phyloP scores from a whole-genome alignment of 2,797 vertebrate genomes.

The Mormyrus proboscirostris region DNA sequence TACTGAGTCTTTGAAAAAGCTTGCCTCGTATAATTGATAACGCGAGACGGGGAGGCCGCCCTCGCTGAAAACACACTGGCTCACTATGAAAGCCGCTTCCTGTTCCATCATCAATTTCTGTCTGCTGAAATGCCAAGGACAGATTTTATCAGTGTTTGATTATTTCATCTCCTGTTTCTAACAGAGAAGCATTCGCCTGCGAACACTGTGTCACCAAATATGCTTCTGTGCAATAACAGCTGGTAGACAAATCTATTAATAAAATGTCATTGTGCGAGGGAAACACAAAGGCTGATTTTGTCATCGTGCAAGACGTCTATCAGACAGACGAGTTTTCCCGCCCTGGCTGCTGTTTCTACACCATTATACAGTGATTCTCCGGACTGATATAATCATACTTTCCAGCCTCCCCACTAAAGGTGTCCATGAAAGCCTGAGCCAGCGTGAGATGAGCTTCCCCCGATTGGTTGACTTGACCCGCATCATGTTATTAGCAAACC shows the following conservation, averaged over 20 bases:
- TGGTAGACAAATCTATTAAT: neutral
- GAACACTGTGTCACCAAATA: constrained; percentile 6
- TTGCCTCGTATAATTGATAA: constrained; percentile 28
- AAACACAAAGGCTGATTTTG: neutral
- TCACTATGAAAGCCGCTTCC: constrained; percentile 13
- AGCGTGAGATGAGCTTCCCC: neutral
- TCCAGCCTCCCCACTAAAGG: neutral
- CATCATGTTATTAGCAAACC: neutral
- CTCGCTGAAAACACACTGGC: constrained; percentile 27
- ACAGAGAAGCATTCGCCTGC: constrained; percentile 9
- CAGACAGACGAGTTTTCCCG: neutral
- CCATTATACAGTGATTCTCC: neutral
- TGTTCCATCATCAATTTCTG: constrained; percentile 32
- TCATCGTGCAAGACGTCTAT: neutral
- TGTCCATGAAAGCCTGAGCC: neutral
- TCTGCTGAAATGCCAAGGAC: constrained; percentile 32
- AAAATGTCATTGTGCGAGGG: neutral
- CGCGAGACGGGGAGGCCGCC: constrained; percentile 27
- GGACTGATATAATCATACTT: neutral
- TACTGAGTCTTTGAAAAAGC: neutral
- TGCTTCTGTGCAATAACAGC: constrained; percentile 11
- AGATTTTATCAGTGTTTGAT: constrained; percentile 30
- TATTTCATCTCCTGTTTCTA: constrained; percentile 23
- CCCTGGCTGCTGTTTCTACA: neutral
- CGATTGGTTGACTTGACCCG: neutral